These are phyloP conservation scores for Lycodopsis pacificus DNA, from an alignment of 2,797 vertebrate species.

Conservation along the genomic window DNA sequence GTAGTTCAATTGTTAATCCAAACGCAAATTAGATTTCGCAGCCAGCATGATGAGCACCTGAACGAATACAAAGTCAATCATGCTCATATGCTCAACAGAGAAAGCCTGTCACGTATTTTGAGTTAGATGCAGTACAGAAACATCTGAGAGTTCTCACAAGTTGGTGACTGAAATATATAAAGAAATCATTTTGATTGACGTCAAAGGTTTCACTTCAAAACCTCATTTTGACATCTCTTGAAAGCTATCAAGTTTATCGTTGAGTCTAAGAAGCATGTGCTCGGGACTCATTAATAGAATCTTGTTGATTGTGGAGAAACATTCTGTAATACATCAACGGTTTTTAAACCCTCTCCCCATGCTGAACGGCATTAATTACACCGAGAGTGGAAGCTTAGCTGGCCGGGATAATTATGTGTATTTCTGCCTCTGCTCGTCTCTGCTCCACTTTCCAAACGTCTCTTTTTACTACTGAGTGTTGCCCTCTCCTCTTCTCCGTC, in stretches of 20 bases:
- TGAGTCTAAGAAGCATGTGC: constrained; percentile 4
- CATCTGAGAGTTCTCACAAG: not conserved
- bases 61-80: not conserved
- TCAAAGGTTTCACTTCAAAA: constrained; percentile 18
- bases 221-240: constrained; percentile 15
- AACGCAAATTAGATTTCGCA: not conserved
- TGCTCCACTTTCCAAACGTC: constrained; percentile 59
- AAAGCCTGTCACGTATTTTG: not conserved
- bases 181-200: constrained; percentile 23
- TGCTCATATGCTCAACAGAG: not conserved
- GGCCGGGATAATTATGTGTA: constrained; percentile 73
- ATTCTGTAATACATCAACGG: constrained; percentile 46
- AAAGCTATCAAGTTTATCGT: constrained; percentile 16
- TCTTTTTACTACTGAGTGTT: constrained; percentile 38
- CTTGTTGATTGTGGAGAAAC: constrained; percentile 47
- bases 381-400: constrained; percentile 67
- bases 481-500: constrained; percentile 20
- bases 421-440: constrained; percentile 63
- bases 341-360: constrained; percentile 47
- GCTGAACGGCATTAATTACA: constrained; percentile 73
- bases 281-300: constrained; percentile 44
- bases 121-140: not conserved
- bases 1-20: not conserved
- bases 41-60: not conserved
- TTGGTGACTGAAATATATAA: not conserved